phyloP scores from a whole-genome alignment of 2,888 invertebrate species.

The Nymphalis urticae region DNA sequence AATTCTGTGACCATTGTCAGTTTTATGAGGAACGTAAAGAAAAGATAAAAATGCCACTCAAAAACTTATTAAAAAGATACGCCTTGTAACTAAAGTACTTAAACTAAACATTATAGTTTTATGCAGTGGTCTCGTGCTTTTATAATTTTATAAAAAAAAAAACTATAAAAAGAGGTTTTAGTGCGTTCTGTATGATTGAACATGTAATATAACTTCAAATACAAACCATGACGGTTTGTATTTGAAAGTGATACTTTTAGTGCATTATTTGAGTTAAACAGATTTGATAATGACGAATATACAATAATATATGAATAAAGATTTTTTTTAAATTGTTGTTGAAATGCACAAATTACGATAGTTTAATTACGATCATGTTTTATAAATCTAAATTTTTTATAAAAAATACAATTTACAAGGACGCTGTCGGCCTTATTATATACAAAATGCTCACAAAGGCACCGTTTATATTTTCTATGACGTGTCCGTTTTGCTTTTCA shows the following conservation, averaged over 20 bases:
- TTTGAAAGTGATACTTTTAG: too few species aligned
- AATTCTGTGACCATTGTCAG: slow-evolving; percentile 26
- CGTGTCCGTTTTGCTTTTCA: slow-evolving; percentile 54
- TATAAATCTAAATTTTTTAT: slow-evolving; percentile 10
- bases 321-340: too few species aligned
- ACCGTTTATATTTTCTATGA: slow-evolving; percentile 22
- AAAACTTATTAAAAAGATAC: slow-evolving; percentile 31
- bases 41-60: slow-evolving; percentile 32
- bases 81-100: slow-evolving; percentile 1
- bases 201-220: too few species aligned
- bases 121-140: too few species aligned
- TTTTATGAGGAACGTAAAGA: slow-evolving; percentile 31
- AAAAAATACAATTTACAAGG: slow-evolving; percentile 20
- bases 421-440: background rate
- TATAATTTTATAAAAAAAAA: too few species aligned
- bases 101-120: too few species aligned
- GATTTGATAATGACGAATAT: too few species aligned
- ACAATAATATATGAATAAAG: too few species aligned
- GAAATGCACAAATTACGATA: background rate
- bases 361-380: background rate
- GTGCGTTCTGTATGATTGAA: too few species aligned
- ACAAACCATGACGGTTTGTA: too few species aligned
- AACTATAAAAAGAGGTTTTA: too few species aligned
- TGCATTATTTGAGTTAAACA: too few species aligned
- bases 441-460: background rate